Evolutionary conservation across 2,113 vertebrate species (phyloP).

Genomic region (Cyphomyrus discorhynchus): DNA sequence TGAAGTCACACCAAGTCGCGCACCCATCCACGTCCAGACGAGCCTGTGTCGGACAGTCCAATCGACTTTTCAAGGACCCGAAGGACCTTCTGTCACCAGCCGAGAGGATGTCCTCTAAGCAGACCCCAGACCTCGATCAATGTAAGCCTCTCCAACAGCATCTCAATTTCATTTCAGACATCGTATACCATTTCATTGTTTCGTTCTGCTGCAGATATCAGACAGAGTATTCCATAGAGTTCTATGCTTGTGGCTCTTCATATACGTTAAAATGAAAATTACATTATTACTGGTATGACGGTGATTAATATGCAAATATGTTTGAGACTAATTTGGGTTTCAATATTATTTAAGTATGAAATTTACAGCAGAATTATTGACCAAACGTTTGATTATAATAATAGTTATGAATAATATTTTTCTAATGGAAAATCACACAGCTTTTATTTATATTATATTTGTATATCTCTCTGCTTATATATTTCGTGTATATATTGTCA

Average conservation of each 20-base stretch:
- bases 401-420: not conserved
- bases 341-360: not conserved
- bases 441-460: not conserved
- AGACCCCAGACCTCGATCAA: constrained; percentile 23
- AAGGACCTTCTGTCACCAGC: constrained; percentile 2
- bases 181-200: not conserved
- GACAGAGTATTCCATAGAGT: not conserved
- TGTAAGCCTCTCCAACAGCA: constrained; percentile 26
- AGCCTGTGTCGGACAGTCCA: not conserved
- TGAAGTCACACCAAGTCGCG: constrained; percentile 16
- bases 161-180: not conserved
- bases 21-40: constrained; percentile 15
- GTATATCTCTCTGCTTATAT: not conserved
- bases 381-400: not conserved
- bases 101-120: constrained; percentile 26
- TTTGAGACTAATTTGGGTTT: not conserved
- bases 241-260: not conserved
- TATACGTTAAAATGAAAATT: not conserved
- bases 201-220: not conserved
- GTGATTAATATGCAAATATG: not conserved
- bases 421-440: not conserved
- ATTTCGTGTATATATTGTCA: not conserved
- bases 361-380: not conserved
- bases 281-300: not conserved
- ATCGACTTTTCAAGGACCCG: not conserved